These are phyloP conservation scores for Macrotrachela quadricornifera DNA, from an alignment of 1,140 invertebrate species.

Conservation along the genomic window DNA sequence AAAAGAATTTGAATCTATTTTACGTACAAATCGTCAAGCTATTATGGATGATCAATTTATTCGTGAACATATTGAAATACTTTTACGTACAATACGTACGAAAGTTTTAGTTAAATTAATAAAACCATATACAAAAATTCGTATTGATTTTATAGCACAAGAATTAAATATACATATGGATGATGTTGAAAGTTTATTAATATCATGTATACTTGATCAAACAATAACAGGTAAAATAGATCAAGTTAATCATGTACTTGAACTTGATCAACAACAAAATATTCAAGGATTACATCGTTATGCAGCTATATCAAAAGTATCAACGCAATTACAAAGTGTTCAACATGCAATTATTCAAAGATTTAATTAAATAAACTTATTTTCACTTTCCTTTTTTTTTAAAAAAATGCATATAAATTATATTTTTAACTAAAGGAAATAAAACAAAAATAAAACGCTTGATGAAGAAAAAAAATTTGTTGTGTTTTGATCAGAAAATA, in stretches of 20 bases:
- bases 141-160: conserved; percentile 90
- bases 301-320: no score
- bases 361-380: no score
- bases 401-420: no score
- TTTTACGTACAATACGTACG: conserved; percentile 87
- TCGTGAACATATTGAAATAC: conserved; percentile 84
- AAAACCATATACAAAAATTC: conserved; percentile 88
- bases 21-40: conserved; percentile 66
- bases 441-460: no score
- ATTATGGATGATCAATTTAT: conserved; percentile 99
- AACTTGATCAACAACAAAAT: conserved; percentile 47
- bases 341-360: no score
- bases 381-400: no score
- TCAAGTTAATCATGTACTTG: conserved; percentile 79
- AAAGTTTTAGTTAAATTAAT: conserved; percentile 88
- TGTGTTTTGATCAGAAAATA: no score
- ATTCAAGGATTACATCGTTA: no score
- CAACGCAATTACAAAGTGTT: no score
- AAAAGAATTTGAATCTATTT: conserved; percentile 86
- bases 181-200: conserved; percentile 85
- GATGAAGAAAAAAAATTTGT: no score
- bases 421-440: no score
- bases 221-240: conserved; percentile 90
- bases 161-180: conserved; percentile 78
- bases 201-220: conserved; percentile 93